Conservation (phyloP, 2,797 vertebrate species). For the Falco novaeseelandiae region DNA sequence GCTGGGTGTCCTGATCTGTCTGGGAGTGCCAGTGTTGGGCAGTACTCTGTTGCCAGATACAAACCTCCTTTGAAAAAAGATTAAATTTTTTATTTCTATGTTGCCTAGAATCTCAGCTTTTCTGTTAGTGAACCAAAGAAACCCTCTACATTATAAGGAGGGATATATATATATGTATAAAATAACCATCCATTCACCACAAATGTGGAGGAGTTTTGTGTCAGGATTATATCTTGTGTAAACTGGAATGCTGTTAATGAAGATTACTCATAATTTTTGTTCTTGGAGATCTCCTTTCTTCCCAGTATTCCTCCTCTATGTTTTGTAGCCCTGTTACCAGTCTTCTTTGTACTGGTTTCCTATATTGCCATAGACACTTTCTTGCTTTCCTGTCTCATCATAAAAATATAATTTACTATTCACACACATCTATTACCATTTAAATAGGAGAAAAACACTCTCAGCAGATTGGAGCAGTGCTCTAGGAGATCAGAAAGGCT, state of each 20-base stretch:
- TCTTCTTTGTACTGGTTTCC: not conserved
- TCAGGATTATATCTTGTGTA: not conserved
- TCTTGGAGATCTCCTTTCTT: not conserved
- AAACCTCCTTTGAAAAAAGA: not conserved
- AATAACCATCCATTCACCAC: not conserved
- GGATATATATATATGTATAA: no score
- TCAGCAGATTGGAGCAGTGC: not conserved
- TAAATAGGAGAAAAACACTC: constrained; percentile 8
- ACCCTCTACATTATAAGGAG: not conserved
- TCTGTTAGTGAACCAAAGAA: not conserved
- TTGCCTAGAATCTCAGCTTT: not conserved
- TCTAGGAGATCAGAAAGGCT: not conserved
- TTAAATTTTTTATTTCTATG: not conserved
- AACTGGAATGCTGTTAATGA: not conserved
- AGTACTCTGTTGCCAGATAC: not conserved
- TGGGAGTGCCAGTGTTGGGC: not conserved
- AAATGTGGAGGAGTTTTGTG: not conserved
- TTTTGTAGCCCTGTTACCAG: not conserved
- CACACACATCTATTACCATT: not conserved
- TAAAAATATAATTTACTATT: constrained; percentile 7
- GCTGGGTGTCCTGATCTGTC: not conserved
- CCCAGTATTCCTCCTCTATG: not conserved
- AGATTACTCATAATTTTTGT: not conserved
- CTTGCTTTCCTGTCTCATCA: not conserved
- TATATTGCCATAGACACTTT: not conserved